Evolutionary conservation across 2,797 vertebrate genomes (phyloP).

Genomic region (Lepus oiostolus): DNA sequence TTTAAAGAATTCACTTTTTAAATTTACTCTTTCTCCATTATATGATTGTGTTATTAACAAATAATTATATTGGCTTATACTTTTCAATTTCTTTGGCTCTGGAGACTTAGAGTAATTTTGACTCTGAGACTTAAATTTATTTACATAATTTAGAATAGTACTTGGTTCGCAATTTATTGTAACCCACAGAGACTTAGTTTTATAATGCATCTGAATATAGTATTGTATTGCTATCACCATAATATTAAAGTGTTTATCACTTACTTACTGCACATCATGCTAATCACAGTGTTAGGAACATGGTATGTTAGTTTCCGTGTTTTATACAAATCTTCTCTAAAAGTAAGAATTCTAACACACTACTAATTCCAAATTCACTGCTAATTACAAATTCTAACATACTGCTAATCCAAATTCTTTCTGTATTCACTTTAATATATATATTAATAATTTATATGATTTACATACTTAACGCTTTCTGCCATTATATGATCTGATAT

Average conservation of each 20-base stretch:
- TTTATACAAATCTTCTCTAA: neutral
- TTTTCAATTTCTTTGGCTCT: constrained; percentile 20
- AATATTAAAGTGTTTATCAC: constrained; percentile 32
- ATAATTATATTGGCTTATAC: neutral
- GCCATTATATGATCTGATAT: neutral
- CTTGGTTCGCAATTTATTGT: neutral
- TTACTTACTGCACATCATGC: neutral
- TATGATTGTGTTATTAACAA: constrained; percentile 15
- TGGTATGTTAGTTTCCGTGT: neutral
- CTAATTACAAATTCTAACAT: neutral
- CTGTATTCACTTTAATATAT: neutral
- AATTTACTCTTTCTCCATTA: neutral
- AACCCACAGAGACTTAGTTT: neutral
- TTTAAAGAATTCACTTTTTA: constrained; percentile 8
- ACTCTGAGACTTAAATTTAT: constrained; percentile 31
- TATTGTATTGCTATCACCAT: neutral
- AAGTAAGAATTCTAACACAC: neutral
- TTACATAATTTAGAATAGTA: constrained; percentile 43
- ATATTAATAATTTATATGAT: neutral
- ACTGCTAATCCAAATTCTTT: neutral
- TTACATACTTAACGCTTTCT: neutral
- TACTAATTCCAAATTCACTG: neutral
- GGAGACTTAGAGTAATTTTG: constrained; percentile 52
- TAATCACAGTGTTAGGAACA: neutral
- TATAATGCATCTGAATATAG: constrained; percentile 14